Base-by-base conservation (phyloP, 2,797 vertebrate genomes). In the Chrysocyon brachyurus region DNA sequence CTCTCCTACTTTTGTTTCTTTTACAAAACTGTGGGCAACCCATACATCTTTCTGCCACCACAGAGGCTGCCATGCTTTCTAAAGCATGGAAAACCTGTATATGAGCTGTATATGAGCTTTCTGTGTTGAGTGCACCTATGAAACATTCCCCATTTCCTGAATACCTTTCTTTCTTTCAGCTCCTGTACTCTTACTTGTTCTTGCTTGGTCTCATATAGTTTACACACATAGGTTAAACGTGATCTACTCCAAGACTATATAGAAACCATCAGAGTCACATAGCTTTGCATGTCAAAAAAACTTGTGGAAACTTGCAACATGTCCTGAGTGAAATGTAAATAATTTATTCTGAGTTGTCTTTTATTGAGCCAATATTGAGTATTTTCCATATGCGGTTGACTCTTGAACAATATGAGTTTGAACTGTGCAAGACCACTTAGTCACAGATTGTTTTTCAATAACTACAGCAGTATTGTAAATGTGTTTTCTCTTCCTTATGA, bases 261-360 rank as follows among this genome's bases (percentile, higher is more conserved):
- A n/a, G 46, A 73, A 75, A 24, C 3, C 59, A 72, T 94, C 72
- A 24, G 6, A 16, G 17, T 54, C 46, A 31, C 40, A 16, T 28
- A 10, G 17, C 33, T 52, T 87, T 36, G 16, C 72, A 66, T 56
- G 24, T 64, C 14, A 72, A 72, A 59, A 77, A 91, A 93, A 86
- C 7, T 12, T 78, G 17, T 56, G 28, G 59, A 91, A 68, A 54
- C 22, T 77, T 92, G 17, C 21, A 84, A 3, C 46, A 81, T 5
- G 66, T 87, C 87, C 90, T 84, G n/a, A 90, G 40, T 90, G 77
- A 83, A 86, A 64, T 82, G 3, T 36, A 52, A 83, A 36, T 22
- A 5, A 33, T 19, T 40, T 26, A 36, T 75, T 91, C 52, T 81
- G 57, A 81, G 31, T 57, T 46, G 2, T 79, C 5, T 21, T 40